A percentile compares a stretch with the other conserved stretches of the same genome.
phyloP scores from a whole-genome alignment of 1,140 invertebrate genomes.

The Tetranychus urticae region DNA sequence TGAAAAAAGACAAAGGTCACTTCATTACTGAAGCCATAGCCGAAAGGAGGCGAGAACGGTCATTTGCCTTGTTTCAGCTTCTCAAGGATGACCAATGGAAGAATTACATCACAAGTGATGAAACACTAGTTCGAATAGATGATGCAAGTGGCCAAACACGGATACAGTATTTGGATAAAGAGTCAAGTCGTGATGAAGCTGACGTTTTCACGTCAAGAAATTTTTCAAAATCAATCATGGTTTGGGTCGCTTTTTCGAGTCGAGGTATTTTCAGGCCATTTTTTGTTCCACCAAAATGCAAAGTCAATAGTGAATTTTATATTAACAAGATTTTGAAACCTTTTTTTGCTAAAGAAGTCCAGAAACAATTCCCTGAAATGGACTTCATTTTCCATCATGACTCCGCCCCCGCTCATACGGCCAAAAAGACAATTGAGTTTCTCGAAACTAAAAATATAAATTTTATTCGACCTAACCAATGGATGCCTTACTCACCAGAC shows the following conservation, averaged over 20 bases:
- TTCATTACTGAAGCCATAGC: background rate
- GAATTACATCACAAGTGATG: background rate
- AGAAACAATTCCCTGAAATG: background rate
- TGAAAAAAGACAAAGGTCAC: background rate
- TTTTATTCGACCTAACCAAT: background rate
- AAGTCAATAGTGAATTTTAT: background rate
- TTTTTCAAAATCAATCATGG: background rate
- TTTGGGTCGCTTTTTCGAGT: background rate
- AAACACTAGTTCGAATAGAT: background rate
- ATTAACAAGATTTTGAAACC: background rate
- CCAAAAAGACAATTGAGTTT: background rate
- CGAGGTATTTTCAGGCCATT: background rate
- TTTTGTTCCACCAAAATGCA: background rate
- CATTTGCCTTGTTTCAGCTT: background rate
- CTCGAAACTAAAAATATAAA: background rate
- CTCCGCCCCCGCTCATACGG: background rate
- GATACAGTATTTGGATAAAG: background rate
- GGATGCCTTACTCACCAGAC: background rate
- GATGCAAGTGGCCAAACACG: background rate
- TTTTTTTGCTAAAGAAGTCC: background rate
- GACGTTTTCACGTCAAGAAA: background rate
- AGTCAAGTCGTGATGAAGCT: background rate
- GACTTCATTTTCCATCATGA: conserved; percentile 2
- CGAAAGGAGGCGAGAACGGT: background rate
- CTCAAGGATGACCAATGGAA: background rate